phyloP scores from a whole-genome alignment of 2,888 invertebrate genomes.

The Eristalis intricaria region DNA sequence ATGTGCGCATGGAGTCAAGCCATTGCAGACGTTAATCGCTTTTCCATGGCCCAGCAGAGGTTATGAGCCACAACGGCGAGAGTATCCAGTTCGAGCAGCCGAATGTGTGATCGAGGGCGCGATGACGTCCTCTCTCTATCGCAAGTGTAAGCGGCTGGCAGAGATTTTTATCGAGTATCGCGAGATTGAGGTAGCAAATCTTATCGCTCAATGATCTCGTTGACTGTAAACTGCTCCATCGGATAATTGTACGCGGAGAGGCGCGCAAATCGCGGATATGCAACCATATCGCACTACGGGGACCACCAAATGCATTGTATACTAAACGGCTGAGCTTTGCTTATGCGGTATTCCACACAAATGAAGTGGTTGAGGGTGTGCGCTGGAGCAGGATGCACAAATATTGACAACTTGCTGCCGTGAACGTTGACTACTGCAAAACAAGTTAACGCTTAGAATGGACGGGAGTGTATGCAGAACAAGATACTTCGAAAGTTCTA shows the following conservation, averaged over 20 bases:
- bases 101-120: constrained; percentile 51
- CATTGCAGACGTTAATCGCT: constrained; percentile 41
- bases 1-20: background rate
- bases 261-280: constrained; percentile 37
- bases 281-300: constrained; percentile 65
- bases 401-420: too few relatives aligned
- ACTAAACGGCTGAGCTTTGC: constrained; percentile 52
- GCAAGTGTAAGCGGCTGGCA: constrained; percentile 53
- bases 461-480: too few relatives aligned
- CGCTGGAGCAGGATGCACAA: too few relatives aligned
- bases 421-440: too few relatives aligned
- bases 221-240: constrained; percentile 70
- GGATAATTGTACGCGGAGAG: constrained; percentile 56
- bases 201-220: constrained; percentile 71
- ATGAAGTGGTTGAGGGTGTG: background rate
- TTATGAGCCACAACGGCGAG: constrained; percentile 14
- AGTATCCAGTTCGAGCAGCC: constrained; percentile 8
- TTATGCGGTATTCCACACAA: too few relatives aligned
- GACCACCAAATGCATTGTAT: background rate
- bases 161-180: constrained; percentile 66
- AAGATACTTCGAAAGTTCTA: too few relatives aligned
- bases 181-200: constrained; percentile 71
- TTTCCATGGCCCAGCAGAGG: constrained; percentile 15
- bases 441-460: too few relatives aligned
- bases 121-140: constrained; percentile 58